Evolutionary conservation across 2,113 vertebrate species (phyloP).

Genomic region (Cavia aperea): DNA sequence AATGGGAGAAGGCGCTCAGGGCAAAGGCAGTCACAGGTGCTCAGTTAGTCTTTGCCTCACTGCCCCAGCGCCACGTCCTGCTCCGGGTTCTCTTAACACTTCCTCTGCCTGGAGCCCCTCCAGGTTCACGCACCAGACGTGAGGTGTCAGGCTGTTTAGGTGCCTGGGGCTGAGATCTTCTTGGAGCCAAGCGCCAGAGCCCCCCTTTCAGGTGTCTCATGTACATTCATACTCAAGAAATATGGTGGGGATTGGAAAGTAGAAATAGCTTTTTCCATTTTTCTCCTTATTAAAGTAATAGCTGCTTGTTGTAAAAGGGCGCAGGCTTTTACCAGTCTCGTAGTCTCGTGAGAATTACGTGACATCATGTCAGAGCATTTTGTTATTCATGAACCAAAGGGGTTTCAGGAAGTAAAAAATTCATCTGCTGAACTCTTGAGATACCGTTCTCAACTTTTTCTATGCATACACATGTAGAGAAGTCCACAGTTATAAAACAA

Average conservation of each 20-base stretch:
- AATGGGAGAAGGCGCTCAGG: neutral
- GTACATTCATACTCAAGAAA: rapidly evolving
- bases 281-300: neutral
- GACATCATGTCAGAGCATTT: neutral
- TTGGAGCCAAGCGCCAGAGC: neutral
- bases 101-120: neutral
- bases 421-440: neutral
- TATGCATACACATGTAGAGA: rapidly evolving
- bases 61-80: neutral
- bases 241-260: neutral
- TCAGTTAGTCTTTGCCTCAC: neutral
- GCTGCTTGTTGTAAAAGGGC: neutral
- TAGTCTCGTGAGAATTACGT: neutral
- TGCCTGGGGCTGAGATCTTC: neutral
- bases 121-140: neutral
- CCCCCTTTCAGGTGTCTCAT: neutral
- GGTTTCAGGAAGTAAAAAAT: neutral
- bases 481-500: neutral
- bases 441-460: neutral
- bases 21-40: neutral
- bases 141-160: neutral
- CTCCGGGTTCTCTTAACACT: neutral
- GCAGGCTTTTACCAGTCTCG: neutral
- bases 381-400: neutral
- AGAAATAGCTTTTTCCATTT: neutral